A percentile compares a stretch with the other conserved stretches of the same genome.
phyloP scores from a whole-genome alignment of 2,113 vertebrate species.

The Podarcis muralis region DNA sequence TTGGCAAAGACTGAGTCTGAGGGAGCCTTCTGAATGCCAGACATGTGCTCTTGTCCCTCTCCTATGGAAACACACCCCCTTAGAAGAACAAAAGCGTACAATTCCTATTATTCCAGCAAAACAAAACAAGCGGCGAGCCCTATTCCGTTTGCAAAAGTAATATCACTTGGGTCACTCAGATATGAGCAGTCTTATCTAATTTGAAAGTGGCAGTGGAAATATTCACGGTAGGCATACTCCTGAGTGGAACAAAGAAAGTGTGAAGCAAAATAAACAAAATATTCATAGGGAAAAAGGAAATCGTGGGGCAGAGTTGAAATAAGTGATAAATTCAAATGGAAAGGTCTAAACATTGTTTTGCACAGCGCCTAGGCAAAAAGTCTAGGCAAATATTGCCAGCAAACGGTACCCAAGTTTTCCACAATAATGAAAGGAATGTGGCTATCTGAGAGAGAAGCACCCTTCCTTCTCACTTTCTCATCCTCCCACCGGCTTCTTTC shows the following conservation, averaged over 20 bases:
- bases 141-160: background rate
- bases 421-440: conserved; percentile 23
- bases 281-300: conserved; percentile 16
- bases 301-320: conserved; percentile 26
- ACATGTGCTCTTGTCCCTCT: background rate
- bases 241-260: background rate
- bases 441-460: background rate
- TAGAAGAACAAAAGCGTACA: background rate
- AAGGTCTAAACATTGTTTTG: background rate
- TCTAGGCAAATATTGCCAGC: conserved; percentile 24
- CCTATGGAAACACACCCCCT: background rate
- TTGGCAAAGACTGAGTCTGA: background rate
- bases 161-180: background rate
- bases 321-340: conserved; percentile 29
- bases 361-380: conserved; percentile 5
- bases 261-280: conserved; percentile 34
- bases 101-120: background rate
- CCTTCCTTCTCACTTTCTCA: background rate
- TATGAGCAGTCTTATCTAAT: conserved; percentile 14
- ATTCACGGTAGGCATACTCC: conserved; percentile 27
- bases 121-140: background rate
- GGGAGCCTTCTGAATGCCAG: background rate
- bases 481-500: background rate
- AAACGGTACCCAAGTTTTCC: conserved; percentile 23
- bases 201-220: conserved; percentile 28